Evolutionary conservation across 1,140 invertebrate genomes (phyloP).

Genomic region (Archegozetes longisetosus): DNA sequence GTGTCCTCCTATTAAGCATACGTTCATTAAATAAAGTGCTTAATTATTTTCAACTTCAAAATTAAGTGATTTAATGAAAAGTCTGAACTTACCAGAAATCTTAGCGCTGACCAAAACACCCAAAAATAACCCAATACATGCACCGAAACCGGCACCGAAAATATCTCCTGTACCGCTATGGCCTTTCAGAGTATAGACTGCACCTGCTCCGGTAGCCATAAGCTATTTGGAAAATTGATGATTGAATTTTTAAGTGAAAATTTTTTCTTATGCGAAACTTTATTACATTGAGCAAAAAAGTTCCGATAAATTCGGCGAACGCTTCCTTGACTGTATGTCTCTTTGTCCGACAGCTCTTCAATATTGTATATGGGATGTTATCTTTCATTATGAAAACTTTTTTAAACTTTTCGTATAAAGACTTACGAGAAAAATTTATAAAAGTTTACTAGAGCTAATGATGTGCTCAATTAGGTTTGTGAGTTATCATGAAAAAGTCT

Average conservation of each 20-base stretch:
- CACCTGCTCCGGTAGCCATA: neutral
- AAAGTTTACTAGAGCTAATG: too few species aligned
- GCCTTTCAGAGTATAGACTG: constrained; percentile 3
- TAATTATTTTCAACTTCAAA: neutral
- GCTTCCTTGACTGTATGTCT: too few species aligned
- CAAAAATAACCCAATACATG: neutral
- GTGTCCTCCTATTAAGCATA: constrained; percentile 31
- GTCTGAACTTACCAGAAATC: neutral
- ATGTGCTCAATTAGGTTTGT: too few species aligned
- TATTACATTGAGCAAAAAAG: constrained; percentile 5
- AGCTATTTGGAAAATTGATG: neutral
- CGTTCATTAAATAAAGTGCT: neutral
- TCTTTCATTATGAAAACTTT: too few species aligned
- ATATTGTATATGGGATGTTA: too few species aligned
- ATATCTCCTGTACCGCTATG: neutral
- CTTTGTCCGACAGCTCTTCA: too few species aligned
- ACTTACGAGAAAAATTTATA: too few species aligned
- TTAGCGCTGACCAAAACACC: neutral
- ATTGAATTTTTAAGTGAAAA: neutral
- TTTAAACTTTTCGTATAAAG: too few species aligned
- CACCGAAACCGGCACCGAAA: neutral
- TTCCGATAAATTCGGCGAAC: constrained; percentile 11
- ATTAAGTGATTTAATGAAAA: neutral
- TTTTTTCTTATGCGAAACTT: neutral
- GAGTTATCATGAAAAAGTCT: too few species aligned